A percentile compares a stretch with the other conserved stretches of the same genome.
phyloP scores from a whole-genome alignment of 2,888 invertebrate species.

The Dryobota labecula region DNA sequence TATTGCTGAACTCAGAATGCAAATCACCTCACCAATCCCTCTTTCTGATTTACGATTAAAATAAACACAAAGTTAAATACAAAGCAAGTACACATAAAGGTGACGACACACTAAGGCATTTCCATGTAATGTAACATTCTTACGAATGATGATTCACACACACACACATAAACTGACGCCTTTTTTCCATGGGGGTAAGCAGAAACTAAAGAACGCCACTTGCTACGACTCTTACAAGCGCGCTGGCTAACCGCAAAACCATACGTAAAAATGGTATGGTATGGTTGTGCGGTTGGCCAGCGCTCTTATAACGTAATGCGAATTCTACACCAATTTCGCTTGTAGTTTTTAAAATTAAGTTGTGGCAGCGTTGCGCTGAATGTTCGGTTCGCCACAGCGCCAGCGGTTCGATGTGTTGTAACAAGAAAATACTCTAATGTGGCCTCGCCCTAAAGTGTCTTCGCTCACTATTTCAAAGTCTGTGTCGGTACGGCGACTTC shows the following conservation, averaged over 20 bases:
- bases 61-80: constrained; percentile 61
- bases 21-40: constrained; percentile 40
- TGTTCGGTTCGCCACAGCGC: not conserved
- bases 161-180: too few species aligned
- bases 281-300: too few species aligned
- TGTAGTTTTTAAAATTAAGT: not conserved
- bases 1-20: constrained; percentile 30
- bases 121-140: too few species aligned
- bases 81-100: constrained; percentile 45
- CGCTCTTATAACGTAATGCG: too few species aligned
- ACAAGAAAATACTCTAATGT: constrained; percentile 2
- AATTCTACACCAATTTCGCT: too few species aligned
- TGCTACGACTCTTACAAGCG: too few species aligned
- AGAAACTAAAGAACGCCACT: too few species aligned
- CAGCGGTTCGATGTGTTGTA: not conserved
- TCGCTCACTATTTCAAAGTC: constrained; percentile 61
- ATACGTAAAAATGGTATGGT: too few species aligned
- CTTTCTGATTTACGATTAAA: constrained; percentile 59
- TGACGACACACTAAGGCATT: not conserved
- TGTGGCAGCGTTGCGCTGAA: not conserved
- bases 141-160: too few species aligned
- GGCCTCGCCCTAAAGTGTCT: constrained; percentile 36
- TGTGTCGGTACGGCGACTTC: constrained; percentile 75
- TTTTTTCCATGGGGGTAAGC: too few species aligned
- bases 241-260: too few species aligned